Evolutionary conservation across 2,113 vertebrate genomes (phyloP).

Genomic region (Catharus fuscescens): DNA sequence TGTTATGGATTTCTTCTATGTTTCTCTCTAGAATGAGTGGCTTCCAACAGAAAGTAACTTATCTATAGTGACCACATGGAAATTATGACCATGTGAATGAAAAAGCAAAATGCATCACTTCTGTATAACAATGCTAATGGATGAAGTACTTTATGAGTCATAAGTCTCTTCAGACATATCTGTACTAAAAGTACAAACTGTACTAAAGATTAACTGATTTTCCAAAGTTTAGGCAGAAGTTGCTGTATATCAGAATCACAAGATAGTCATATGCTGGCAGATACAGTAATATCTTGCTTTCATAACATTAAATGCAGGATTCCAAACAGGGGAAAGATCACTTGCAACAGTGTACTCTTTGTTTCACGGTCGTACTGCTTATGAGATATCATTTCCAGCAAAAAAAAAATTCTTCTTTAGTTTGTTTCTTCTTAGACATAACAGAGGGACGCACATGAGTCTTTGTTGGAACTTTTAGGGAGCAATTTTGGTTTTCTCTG

Average conservation of each 20-base stretch:
- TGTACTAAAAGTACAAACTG: not conserved
- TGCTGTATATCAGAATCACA: not conserved
- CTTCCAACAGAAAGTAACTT: not conserved
- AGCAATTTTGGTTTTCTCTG: not conserved
- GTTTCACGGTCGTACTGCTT: not conserved
- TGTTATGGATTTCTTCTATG: not conserved
- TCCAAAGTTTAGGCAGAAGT: not conserved
- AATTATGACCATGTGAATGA: not conserved
- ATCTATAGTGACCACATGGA: not conserved
- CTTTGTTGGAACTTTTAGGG: not conserved
- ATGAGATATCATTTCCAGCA: not conserved
- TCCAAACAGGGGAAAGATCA: not conserved
- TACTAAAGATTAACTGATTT: not conserved
- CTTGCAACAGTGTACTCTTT: not conserved
- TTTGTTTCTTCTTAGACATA: not conserved
- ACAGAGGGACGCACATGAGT: not conserved
- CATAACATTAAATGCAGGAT: not conserved
- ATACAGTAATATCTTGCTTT: not conserved
- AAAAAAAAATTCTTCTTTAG: not conserved
- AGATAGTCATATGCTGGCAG: not conserved
- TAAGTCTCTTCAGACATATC: not conserved
- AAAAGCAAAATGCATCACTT: not conserved
- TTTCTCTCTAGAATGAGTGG: not conserved
- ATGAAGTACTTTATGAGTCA: not conserved
- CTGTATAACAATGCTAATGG: not conserved